Conservation (phyloP, 2,888 invertebrate genomes). For the Ditylenchus weischeri region DNA sequence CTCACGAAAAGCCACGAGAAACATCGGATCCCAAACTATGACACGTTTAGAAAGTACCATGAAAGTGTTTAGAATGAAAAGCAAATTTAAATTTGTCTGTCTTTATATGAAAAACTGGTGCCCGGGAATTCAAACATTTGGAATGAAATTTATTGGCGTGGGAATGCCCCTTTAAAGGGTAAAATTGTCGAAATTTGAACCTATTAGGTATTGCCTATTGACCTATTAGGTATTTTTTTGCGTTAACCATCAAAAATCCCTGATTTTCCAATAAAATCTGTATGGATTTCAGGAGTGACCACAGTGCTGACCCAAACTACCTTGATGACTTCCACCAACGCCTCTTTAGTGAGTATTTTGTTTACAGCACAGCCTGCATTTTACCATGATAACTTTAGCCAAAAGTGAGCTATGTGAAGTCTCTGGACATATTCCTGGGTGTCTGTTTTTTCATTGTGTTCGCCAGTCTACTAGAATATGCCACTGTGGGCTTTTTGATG, state of each 20-base stretch:
- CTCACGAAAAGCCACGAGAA: too few species aligned
- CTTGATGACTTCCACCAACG: slow-evolving; percentile 60
- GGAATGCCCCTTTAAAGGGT: too few species aligned
- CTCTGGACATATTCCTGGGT: slow-evolving; percentile 60
- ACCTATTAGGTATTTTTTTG: too few species aligned
- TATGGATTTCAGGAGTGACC: slow-evolving; percentile 55
- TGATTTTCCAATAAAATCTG: slow-evolving; percentile 9
- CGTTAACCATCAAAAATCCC: background rate
- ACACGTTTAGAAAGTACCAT: too few species aligned
- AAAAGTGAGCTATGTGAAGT: slow-evolving; percentile 58
- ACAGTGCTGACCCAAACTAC: slow-evolving; percentile 61
- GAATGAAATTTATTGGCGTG: too few species aligned
- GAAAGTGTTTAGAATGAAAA: too few species aligned
- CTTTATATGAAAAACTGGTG: too few species aligned
- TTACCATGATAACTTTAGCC: background rate
- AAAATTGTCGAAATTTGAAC: too few species aligned
- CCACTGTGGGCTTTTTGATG: slow-evolving; percentile 56
- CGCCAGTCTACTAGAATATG: slow-evolving; percentile 56
- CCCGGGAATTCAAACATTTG: too few species aligned
- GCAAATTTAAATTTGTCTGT: too few species aligned
- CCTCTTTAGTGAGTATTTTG: slow-evolving; percentile 48
- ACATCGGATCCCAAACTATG: too few species aligned
- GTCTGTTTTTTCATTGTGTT: slow-evolving; percentile 60
- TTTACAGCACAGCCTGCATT: background rate
- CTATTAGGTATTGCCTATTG: too few species aligned